Conservation (phyloP, 2,113 vertebrate species). For the Chloropsis cyanopogon region DNA sequence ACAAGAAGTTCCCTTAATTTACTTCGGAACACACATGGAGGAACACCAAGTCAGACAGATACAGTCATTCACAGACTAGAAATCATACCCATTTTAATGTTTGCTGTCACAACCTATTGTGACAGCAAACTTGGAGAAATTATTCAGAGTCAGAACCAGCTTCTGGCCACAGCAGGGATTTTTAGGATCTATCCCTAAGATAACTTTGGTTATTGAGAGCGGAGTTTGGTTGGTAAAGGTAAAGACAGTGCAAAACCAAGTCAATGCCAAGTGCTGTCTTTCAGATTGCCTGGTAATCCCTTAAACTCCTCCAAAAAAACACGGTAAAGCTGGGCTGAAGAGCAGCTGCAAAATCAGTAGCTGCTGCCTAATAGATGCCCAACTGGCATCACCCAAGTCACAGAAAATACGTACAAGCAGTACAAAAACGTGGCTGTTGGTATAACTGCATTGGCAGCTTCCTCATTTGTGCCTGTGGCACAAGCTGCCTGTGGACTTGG, state of each 20-base stretch:
- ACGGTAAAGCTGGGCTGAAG: neutral
- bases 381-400: neutral
- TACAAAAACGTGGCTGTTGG: neutral
- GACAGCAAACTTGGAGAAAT: neutral
- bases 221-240: neutral
- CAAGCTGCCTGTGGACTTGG: neutral
- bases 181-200: neutral
- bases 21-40: neutral
- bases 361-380: neutral
- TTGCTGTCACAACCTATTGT: neutral
- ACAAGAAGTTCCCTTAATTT: neutral
- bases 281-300: neutral
- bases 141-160: neutral
- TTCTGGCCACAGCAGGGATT: neutral
- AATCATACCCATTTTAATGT: neutral
- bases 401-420: neutral
- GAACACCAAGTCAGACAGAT: neutral
- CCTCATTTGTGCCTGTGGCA: neutral
- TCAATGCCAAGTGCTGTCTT: neutral
- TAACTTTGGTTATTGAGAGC: neutral
- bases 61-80: neutral
- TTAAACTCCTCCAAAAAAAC: neutral
- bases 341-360: neutral
- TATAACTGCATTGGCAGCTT: neutral
- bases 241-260: neutral